phyloP scores from a whole-genome alignment of 2,888 invertebrate genomes.

The Eupithecia insigniata region DNA sequence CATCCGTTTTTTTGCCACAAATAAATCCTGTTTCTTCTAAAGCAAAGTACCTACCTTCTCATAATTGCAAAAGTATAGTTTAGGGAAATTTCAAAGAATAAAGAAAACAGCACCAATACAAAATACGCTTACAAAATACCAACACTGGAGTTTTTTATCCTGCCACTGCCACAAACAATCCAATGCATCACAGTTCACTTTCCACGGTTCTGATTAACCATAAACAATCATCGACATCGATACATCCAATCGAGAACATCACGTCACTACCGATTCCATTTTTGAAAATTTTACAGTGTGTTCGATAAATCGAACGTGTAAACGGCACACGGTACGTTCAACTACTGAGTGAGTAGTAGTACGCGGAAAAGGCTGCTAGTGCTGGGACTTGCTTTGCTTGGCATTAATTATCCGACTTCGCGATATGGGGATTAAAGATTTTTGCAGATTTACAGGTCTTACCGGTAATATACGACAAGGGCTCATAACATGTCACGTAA shows the following conservation, averaged over 20 bases:
- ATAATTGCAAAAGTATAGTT: neutral
- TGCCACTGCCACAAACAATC: constrained; percentile 47
- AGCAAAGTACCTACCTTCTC: neutral
- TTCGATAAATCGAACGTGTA: constrained; percentile 66
- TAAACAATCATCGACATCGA: constrained; percentile 51
- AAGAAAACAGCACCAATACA: constrained; percentile 31
- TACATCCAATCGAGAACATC: constrained; percentile 39
- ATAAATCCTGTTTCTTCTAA: neutral
- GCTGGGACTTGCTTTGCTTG: constrained; percentile 47
- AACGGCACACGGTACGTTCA: constrained; percentile 65
- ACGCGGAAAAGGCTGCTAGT: constrained; percentile 53
- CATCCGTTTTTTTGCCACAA: too few species aligned
- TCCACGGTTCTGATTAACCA: constrained; percentile 51
- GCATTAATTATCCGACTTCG: constrained; percentile 25
- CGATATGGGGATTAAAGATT: constrained; percentile 20
- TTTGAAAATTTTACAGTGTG: constrained; percentile 47
- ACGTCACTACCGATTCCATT: constrained; percentile 47
- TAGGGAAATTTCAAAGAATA: neutral
- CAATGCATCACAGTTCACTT: constrained; percentile 51
- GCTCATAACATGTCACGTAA: neutral
- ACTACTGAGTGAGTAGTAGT: constrained; percentile 70
- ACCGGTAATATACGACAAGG: constrained; percentile 4
- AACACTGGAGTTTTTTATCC: constrained; percentile 42
- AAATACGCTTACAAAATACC: constrained; percentile 42
- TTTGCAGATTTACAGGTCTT: constrained; percentile 14